Evolutionary conservation across 2,888 invertebrate genomes (phyloP), one percentile per base, ranked within the genome.

Genomic region (Dichetophora obliterata): DNA sequence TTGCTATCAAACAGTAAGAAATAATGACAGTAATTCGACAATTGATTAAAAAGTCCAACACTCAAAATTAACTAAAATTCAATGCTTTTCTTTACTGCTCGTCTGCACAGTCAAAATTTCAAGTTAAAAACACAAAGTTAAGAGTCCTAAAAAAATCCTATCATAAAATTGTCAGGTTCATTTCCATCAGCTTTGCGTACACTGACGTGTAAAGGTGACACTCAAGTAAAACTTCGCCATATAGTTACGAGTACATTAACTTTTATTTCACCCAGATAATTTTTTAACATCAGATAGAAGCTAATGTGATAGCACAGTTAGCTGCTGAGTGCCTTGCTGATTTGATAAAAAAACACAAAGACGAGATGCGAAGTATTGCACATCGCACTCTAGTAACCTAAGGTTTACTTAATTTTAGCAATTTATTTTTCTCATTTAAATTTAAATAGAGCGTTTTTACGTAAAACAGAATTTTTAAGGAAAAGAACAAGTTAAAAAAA

Each of bases 321-420:
- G 37, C 22, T 54, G 37, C 37, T 65, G 43, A 57, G 72, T 48
- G 43, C 54, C 37, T 63, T 6, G 27, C 48, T 63, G 66, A 54
- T 74, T n/a, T 65, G 16, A 50, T 27, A 73, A 75, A 78, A 77
- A 78, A 78, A 76, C 75, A 82, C 80, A 82, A 82, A 82, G 82
- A 82, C 77, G 80, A 79, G 80, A 80, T 81, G 82, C 78, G 80
- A 80, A 80, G 81, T 82, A 76, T 79, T 79, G 81, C 80, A 80
- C 79, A 80, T 80, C 59, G 54, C 22, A 68, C 52, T 54, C 37
- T 66, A 31, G 34, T 19, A 19, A 6, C 61, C 16, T 9, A 4
- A 31, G 11, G n/a, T 63, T 68, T 68, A 68, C 16, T 50, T 68
- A 50, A 68, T 27, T 68, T 68, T 68, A 50, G 3, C 24, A n/a